Evolutionary conservation across 2,113 vertebrate genomes (phyloP).

Genomic region (Paramormyrops kingsleyae): DNA sequence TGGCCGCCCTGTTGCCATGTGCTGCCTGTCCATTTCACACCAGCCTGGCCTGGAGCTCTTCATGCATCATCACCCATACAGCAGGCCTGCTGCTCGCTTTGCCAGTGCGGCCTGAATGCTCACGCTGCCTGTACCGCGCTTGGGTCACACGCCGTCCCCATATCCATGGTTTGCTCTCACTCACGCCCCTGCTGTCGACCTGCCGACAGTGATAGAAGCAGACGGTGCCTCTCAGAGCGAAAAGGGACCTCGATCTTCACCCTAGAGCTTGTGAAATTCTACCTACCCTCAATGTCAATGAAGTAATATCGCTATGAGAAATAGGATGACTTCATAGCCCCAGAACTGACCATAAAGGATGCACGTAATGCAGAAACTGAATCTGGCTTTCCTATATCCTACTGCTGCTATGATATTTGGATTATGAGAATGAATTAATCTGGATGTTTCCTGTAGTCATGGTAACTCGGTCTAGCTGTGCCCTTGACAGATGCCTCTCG

Average conservation of each 20-base stretch:
- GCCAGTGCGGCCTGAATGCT: background rate
- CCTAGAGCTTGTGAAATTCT: background rate
- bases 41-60: background rate
- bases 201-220: background rate
- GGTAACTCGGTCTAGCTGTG: background rate
- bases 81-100: background rate
- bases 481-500: background rate
- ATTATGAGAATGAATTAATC: background rate
- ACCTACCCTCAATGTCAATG: background rate
- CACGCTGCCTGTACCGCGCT: background rate
- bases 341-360: background rate
- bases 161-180: background rate
- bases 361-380: background rate
- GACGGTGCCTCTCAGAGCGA: background rate
- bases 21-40: slow-evolving; percentile 6
- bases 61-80: background rate
- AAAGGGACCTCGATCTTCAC: background rate
- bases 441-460: background rate
- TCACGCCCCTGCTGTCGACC: background rate
- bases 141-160: background rate
- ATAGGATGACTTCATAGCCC: background rate
- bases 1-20: slow-evolving; percentile 24
- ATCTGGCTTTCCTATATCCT: background rate
- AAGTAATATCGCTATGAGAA: background rate
- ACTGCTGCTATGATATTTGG: background rate